Evolutionary conservation across 2,113 vertebrate genomes (phyloP), one percentile per base, ranked within the genome.

Genomic region (Lates calcarifer): DNA sequence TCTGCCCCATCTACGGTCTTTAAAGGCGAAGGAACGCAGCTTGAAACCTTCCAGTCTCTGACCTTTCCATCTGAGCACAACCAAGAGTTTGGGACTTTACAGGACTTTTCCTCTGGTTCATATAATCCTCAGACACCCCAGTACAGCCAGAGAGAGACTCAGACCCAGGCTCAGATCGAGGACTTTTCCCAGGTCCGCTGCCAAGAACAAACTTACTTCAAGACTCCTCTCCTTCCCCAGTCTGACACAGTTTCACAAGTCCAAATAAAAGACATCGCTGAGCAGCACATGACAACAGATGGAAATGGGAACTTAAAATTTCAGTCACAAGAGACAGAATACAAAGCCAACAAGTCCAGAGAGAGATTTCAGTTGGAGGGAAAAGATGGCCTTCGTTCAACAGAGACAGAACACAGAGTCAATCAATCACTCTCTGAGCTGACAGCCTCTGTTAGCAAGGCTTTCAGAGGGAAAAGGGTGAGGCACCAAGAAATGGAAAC

Each of bases 1-100:
- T 41, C 86, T n/a, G 39, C 82, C 45, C 71, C 63, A 60, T 26
- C 4, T n/a, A 49, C 62, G 60, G 31, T 51, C 39, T 17, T 70
- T 45, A 65, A 35, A 73, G 56, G 35, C 1, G 45, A 35, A 56
- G 7, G 24, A 73, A 43, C 0, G 49, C 73, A 82, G 68, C 73
- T 58, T 53, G 14, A 64, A 43, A 71, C 68, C 57, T 29, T 67
- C 22, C 65, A 66, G 24, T 13, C n/a, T 45, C 7, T 31, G 56
- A 73, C 61, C 68, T 74, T 13, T 28, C 37, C 20, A 49, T 37
- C 37, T 0, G 37, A 76, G 45, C 41, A 5, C 1, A 7, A 26
- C 39, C 2, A 1, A 64, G n/a, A 85, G 28, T 73, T 69, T 7
- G 13, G 12, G n/a, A 51, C 51, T 70, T 51, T 41, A 33, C 60